Base-by-base conservation (phyloP, 2,113 vertebrate species). In the Mionectes macconnelli region DNA sequence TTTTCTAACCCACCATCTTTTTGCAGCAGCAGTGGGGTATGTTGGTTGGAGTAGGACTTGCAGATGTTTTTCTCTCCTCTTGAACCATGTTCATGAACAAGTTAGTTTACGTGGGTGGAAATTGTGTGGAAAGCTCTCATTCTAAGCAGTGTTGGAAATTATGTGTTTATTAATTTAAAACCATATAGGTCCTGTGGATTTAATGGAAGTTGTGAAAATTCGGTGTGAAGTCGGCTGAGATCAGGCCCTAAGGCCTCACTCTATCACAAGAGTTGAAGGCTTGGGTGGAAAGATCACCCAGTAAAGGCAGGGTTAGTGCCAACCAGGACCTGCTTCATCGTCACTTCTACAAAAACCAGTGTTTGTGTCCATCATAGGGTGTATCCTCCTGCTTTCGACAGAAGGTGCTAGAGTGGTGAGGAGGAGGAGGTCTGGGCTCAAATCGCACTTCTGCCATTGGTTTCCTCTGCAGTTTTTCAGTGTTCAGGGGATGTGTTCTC, bases 101-200 rank as follows among this genome's bases (percentile, higher is more conserved):
- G 23, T 60, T 69, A 10, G 22, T 44, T 84, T 70, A 37, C 2
- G 1, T 24, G 33, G 6, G 25, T 84, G 39, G 39, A 84, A 94
- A 45, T 19, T 25, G 42, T 56, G 1, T 80, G 64, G 64, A 89
- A 77, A 21, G 10, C 25, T 81, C 23, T 59, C 9, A 16, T 63
- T 73, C 50, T 74, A 49, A 81, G 52, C 12, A 35, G 12, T 14
- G 3, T n/a, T 86, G 27, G 30, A 77, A 76, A 40, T n/a, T 2
- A 12, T 35, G 0, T 45, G 12, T 47, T 86, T 10, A 42, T 37
- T 16, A 22, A 39, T 60, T 82, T 59, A 76, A 60, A 83, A 19
- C 20, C 1, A 0, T n/a, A 2, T 17, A 12, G 7, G 3, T 30
- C 53, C 14, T 4, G 10, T 24, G 52, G 25, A 11, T 78, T 67